Evolutionary conservation across 1,140 invertebrate species (phyloP), one percentile per base, ranked within the genome.

Genomic region (Monomorium pharaonis): DNA sequence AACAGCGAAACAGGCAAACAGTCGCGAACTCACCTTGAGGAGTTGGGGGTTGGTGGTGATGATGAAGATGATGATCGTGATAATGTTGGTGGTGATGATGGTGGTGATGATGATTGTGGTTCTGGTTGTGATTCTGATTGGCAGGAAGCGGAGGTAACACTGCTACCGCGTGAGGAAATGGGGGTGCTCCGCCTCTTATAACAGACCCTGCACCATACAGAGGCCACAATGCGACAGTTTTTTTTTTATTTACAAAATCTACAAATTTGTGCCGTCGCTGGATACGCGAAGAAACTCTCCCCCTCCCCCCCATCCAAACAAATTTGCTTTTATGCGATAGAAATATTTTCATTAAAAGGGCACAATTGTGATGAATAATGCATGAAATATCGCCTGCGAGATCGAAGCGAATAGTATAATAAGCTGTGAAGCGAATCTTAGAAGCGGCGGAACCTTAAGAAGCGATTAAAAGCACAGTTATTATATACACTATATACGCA

Each of bases 91-190:
- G 92, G 83, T 92, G 89, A 42, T 93, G 90, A 54, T 88, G 88
- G 80, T 92, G 92, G 89, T 93, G 91, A 87, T 93, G 90, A 49
- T 88, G 88, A 80, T 92, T 92, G 89, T 93, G 91, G 86, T 93
- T 93, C 88, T 94, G 93, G 88, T 92, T 92, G 88, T 94, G 93
- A 91, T 92, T 93, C 89, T 94, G 93, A 90, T 90, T 90, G 86
- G 86, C 93, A 92, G 95, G 96, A 94, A 96, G 95, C 93, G 96
- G 96, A 94, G 96, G 96, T 94, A 96, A 95, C 91, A 97, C 96
- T 94, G 96, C 96, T 93, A 97, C 96, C 94, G 96, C 96, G 94
- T 96, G 96, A 92, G 96, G 96, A 91, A 96, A 96, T 91, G 96
- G 94, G 94, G 95, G 92, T 77, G 86, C 90, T 86, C 93, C 94